Evolutionary conservation across 2,113 vertebrate species (phyloP), one percentile per base, ranked within the genome.

Genomic region (Saguinus imperator): DNA sequence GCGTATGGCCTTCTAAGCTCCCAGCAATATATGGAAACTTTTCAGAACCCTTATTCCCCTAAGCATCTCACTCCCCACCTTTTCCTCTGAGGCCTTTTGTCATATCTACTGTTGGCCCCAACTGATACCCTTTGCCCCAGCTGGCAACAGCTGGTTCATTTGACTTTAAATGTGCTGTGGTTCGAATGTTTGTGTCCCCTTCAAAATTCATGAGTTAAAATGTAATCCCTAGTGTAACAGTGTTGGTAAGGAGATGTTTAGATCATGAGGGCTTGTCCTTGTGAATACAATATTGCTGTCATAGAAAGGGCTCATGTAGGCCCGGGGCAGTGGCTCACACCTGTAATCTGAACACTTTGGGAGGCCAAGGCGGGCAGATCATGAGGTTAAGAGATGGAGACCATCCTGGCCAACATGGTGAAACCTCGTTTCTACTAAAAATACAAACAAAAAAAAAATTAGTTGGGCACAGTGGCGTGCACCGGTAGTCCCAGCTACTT

Each of bases 11-110:
- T 79, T 94, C 70, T 95, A 57, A 32, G 52, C 94, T 85, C 29
- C 48, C 25, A 75, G 5, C 2, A 68, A 75, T 89, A 18, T 75
- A 6, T 93, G 12, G 64, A 89, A 75, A 20, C 45, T 96, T 96
- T 94, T 92, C 58, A 66, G 58, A 93, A 79, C 40, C 35, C 83
- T 86, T 81, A 82, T 87, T 95, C 17, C 32, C 70, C n/a, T 79
- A 70, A 86, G 48, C 27, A 86, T 86, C 43, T 80, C 43, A 61
- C 50, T 80, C 55, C 50, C 11, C 21, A 80, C 27, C 16, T 52
- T 87, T 80, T 91, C 79, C 75, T 81, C 75, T 64, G 16, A 73
- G 37, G 50, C 52, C 87, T 91, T 94, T 81, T 27, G n/a, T 12
- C n/a, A 52, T 43, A 8, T 91, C 14, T 91, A 8, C 55, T 55